Percentiles rank a stretch among this genome's conserved stretches.
These are phyloP conservation scores for Cavia porcellus DNA, from an alignment of 2,113 vertebrate species.

Conservation along the genomic window DNA sequence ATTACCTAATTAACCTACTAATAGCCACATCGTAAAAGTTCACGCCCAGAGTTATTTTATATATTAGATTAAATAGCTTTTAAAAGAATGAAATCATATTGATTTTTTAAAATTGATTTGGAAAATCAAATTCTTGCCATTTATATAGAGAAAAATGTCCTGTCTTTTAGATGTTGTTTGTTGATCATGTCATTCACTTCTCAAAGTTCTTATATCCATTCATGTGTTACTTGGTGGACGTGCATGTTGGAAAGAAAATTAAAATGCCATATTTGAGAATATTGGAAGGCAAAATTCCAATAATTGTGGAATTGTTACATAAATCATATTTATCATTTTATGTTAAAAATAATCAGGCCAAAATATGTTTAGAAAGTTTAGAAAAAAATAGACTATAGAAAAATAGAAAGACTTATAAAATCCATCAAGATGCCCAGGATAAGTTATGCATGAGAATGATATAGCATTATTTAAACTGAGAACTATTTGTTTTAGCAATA, in stretches of 20 bases:
- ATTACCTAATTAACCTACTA: conserved; percentile 95
- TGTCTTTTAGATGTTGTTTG: background rate
- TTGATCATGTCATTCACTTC: background rate
- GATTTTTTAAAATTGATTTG: conserved; percentile 66
- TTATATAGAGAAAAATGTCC: background rate
- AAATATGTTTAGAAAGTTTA: conserved; percentile 2
- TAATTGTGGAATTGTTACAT: conserved; percentile 3
- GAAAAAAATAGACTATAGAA: conserved; percentile 18
- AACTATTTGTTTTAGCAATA: conserved; percentile 23
- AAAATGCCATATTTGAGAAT: background rate
- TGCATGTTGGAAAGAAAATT: conserved; percentile 10
- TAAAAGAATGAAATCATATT: conserved; percentile 78
- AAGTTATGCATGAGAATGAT: background rate
- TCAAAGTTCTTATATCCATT: background rate
- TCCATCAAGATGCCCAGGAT: background rate
- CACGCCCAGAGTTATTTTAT: conserved; percentile 87
- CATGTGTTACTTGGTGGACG: background rate
- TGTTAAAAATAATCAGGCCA: background rate
- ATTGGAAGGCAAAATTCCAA: conserved; percentile 51
- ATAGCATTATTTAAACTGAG: background rate
- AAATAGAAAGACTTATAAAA: background rate
- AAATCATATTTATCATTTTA: background rate
- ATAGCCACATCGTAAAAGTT: conserved; percentile 88
- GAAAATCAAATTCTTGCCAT: background rate
- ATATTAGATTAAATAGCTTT: conserved; percentile 75